Conservation (phyloP, 2,113 vertebrate species). For the Neodon shergylaensis region DNA sequence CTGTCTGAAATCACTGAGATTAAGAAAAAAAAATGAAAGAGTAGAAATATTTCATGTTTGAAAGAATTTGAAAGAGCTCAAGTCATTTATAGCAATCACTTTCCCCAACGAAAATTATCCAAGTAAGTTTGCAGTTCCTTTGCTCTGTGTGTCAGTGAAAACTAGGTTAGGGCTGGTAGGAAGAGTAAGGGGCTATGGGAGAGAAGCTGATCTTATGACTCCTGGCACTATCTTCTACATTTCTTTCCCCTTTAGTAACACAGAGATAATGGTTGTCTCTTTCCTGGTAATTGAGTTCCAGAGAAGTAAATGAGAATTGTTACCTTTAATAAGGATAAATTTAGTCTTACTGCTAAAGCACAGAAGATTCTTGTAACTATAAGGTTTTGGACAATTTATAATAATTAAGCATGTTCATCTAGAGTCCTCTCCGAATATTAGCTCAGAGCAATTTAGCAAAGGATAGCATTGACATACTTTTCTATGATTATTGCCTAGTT, state of each 20-base stretch:
- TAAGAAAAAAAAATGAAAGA: constrained; percentile 41
- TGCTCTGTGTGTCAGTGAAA: constrained; percentile 25
- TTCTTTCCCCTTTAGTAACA: background rate
- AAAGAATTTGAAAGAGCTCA: constrained; percentile 43
- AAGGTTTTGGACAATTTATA: constrained; percentile 36
- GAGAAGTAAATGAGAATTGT: constrained; percentile 28
- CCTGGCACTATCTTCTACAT: background rate
- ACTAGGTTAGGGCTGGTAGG: background rate
- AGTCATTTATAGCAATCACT: background rate
- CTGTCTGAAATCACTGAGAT: constrained; percentile 13
- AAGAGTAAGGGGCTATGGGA: background rate
- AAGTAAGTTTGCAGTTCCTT: constrained; percentile 20
- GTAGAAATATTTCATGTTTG: constrained; percentile 38
- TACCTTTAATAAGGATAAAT: constrained; percentile 49
- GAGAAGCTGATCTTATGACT: background rate
- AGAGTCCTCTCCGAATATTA: background rate
- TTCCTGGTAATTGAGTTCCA: constrained; percentile 29
- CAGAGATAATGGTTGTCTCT: background rate
- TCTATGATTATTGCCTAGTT: background rate
- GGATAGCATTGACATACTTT: background rate
- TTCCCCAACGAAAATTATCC: constrained; percentile 14
- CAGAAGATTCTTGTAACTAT: background rate
- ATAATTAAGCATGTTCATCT: constrained; percentile 33
- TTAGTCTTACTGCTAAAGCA: constrained; percentile 42
- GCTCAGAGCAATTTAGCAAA: background rate